A percentile compares a stretch with the other conserved stretches of the same genome.
Conservation (phyloP, 2,888 invertebrate species). For the Diplolepis rosae region DNA sequence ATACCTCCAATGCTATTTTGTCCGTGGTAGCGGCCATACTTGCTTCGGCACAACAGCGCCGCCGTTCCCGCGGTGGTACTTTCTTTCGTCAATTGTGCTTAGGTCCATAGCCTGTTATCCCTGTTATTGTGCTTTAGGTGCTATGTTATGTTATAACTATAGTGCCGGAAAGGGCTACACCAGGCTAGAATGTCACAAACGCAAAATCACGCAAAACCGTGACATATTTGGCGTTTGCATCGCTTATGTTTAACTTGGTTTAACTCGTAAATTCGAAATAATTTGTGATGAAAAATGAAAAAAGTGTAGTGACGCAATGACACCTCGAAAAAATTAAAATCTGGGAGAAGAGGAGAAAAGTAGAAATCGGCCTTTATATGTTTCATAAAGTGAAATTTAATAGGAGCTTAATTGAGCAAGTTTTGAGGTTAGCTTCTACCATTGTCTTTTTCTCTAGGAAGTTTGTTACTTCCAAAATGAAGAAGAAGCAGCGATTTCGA, state of each 20-base stretch:
- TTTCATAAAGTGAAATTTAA: neutral
- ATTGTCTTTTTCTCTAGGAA: neutral
- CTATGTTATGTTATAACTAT: no score
- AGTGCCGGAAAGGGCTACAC: no score
- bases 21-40: no score
- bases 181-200: neutral
- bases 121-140: no score
- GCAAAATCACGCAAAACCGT: neutral
- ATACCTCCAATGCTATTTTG: no score
- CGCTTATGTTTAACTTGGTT: neutral
- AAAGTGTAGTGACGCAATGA: neutral
- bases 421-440: conserved; percentile 26
- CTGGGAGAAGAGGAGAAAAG: neutral
- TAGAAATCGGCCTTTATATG: neutral
- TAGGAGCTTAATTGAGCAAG: neutral
- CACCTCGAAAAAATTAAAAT: neutral
- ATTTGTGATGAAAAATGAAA: neutral
- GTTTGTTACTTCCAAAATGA: neutral
- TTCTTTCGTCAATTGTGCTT: no score
- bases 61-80: no score
- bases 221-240: neutral
- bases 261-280: neutral
- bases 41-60: no score
- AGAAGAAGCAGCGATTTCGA: conserved; percentile 13
- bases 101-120: no score